These are phyloP conservation scores for Cylindroiulus punctatus DNA, from an alignment of 2,888 invertebrate species.

Conservation along the genomic window DNA sequence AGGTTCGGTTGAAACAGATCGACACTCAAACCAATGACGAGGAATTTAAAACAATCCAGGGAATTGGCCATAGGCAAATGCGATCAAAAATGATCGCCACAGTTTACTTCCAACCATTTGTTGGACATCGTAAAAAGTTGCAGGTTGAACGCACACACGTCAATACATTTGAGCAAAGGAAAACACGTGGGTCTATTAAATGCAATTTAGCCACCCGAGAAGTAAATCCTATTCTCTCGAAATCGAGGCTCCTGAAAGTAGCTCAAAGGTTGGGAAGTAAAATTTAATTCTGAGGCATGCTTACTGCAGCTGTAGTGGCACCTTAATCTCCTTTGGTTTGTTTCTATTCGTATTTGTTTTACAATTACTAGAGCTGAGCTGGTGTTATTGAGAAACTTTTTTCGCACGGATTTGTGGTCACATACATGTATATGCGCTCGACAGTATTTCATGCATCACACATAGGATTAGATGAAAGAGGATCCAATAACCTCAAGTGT, in stretches of 20 bases:
- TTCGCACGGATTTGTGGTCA: not conserved
- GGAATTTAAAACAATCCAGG: too few species aligned
- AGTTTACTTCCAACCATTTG: not conserved
- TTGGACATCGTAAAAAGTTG: not conserved
- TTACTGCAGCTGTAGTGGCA: not conserved
- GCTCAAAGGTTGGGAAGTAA: not conserved
- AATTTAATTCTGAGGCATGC: not conserved
- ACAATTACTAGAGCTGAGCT: not conserved
- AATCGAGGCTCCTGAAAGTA: not conserved
- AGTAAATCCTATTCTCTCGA: constrained; percentile 11
- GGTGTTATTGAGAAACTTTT: not conserved
- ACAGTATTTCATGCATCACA: not conserved
- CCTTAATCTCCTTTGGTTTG: not conserved
- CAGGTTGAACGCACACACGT: not conserved
- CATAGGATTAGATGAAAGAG: not conserved
- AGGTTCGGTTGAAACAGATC: too few species aligned
- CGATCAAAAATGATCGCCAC: not conserved
- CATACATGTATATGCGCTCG: not conserved
- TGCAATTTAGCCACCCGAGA: not conserved
- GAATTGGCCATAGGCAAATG: not conserved
- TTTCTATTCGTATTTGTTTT: not conserved
- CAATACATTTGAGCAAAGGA: not conserved
- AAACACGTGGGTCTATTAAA: not conserved
- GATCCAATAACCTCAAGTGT: not conserved
- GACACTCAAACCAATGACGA: too few species aligned